A percentile compares a stretch with the other conserved stretches of the same genome.
Conservation (phyloP, 1,140 invertebrate genomes). For the Anoplolepis gracilipes region DNA sequence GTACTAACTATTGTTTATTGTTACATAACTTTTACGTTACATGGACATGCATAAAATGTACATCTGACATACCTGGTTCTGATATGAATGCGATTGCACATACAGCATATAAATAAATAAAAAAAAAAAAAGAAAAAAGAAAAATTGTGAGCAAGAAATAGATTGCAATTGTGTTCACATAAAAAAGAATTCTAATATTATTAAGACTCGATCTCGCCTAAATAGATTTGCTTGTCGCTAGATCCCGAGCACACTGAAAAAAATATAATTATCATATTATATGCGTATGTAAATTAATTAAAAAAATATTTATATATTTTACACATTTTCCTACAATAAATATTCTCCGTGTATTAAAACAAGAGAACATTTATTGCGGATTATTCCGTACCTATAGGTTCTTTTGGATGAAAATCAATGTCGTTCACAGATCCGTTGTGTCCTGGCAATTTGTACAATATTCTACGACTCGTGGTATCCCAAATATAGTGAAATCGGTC, state of each 20-base stretch:
- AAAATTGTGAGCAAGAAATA: too few species aligned
- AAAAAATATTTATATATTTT: constrained; percentile 20
- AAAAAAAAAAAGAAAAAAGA: too few species aligned
- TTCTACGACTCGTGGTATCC: constrained; percentile 96
- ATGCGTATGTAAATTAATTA: background rate
- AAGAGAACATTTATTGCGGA: background rate
- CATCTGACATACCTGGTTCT: too few species aligned
- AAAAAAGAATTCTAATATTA: background rate
- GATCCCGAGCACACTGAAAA: constrained; percentile 94
- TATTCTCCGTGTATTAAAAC: background rate
- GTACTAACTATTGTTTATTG: too few species aligned
- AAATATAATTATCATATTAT: constrained; percentile 73
- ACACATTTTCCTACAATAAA: background rate
- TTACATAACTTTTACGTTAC: too few species aligned
- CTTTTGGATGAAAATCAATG: constrained; percentile 97
- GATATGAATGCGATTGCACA: too few species aligned
- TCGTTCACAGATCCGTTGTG: constrained; percentile 99
- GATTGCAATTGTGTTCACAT: too few species aligned
- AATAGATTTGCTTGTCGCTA: constrained; percentile 98
- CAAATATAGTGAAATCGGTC: constrained; percentile 99
- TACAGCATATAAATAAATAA: too few species aligned
- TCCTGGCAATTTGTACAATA: constrained; percentile 98
- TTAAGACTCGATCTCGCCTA: constrained; percentile 95
- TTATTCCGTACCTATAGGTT: constrained; percentile 92
- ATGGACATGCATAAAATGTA: too few species aligned